Percentiles rank a stretch among this genome's conserved stretches.
phyloP scores from a whole-genome alignment of 2,113 vertebrate species.

The Lophochroa leadbeateri region DNA sequence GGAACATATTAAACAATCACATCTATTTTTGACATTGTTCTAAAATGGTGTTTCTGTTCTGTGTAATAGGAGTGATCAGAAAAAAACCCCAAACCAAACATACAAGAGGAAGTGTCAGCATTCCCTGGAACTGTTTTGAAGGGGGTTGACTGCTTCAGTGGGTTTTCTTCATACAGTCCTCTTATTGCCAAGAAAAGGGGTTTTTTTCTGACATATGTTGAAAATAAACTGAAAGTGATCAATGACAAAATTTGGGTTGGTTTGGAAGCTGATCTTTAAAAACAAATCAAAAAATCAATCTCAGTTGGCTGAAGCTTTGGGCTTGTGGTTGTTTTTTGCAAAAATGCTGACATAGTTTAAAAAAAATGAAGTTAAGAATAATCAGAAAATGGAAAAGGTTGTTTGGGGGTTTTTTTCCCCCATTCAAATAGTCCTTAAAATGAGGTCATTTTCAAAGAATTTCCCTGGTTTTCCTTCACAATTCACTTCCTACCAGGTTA shows the following conservation, averaged over 20 bases:
- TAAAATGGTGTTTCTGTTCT: not conserved
- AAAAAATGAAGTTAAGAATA: not conserved
- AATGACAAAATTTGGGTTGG: not conserved
- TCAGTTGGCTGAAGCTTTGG: not conserved
- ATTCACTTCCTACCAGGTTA: not conserved
- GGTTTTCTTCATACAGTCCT: not conserved
- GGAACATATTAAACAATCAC: not conserved
- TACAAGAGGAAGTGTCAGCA: not conserved
- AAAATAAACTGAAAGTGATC: not conserved
- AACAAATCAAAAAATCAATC: not conserved
- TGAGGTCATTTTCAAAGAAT: not conserved
- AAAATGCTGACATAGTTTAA: not conserved
- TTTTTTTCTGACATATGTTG: not conserved
- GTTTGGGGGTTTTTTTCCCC: fast-evolving
- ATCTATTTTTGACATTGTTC: not conserved
- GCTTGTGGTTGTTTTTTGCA: not conserved
- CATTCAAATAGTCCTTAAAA: not conserved
- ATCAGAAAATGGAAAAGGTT: not conserved
- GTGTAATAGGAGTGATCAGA: not conserved
- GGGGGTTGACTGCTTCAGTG: not conserved
- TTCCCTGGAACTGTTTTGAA: not conserved
- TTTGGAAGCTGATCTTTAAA: not conserved
- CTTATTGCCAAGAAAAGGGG: not conserved
- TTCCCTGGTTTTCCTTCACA: not conserved
- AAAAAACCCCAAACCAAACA: not conserved